Conservation (phyloP, 2,113 vertebrate species). For the Platysteira castanea region DNA sequence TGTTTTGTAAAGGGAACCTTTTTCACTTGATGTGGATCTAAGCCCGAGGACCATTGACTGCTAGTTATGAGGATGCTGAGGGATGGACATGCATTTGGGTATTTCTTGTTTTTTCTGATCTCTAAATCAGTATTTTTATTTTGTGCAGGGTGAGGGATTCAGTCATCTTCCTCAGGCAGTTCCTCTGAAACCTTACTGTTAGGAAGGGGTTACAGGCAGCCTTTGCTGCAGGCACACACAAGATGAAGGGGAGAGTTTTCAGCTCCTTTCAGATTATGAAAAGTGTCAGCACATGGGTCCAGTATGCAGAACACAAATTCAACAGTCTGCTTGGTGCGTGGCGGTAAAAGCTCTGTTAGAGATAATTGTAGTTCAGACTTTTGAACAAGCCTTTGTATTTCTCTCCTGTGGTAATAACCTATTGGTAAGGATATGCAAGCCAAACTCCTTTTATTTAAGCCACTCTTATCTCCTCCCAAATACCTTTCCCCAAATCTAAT, state of each 20-base stretch:
- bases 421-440: background rate
- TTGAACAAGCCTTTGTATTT: background rate
- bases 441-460: background rate
- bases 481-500: background rate
- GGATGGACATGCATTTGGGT: background rate
- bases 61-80: background rate
- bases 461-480: background rate
- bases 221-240: background rate
- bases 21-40: background rate
- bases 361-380: background rate
- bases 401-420: background rate
- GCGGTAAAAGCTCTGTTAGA: background rate
- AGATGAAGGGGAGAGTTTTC: background rate
- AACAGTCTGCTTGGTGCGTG: background rate
- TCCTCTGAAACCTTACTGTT: background rate
- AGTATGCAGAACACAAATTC: background rate
- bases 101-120: background rate
- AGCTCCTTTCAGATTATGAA: background rate
- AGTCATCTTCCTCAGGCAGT: background rate
- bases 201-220: background rate
- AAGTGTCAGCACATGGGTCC: background rate
- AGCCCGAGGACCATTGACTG: background rate
- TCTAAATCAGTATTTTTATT: background rate
- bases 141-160: background rate
- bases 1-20: background rate